Percentiles rank a stretch among this genome's conserved stretches.
These are phyloP conservation scores for Xestoiulus laeticollis DNA, from an alignment of 2,888 invertebrate species.

Conservation along the genomic window DNA sequence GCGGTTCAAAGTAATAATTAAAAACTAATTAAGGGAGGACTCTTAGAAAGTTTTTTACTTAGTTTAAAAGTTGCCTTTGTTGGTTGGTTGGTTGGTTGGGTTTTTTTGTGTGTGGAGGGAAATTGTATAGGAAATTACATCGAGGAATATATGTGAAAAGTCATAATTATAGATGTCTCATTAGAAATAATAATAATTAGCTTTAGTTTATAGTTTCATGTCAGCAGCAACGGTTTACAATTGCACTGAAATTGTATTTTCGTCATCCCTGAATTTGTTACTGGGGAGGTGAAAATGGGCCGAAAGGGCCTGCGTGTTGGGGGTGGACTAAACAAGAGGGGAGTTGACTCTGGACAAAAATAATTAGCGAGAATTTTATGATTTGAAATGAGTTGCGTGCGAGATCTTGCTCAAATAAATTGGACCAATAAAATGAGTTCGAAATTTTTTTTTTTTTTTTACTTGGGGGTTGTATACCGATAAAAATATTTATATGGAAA, in stretches of 20 bases:
- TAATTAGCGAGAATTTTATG: conserved; percentile 21
- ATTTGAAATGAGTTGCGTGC: conserved; percentile 36
- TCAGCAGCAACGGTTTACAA: conserved; percentile 38
- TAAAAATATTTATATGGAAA: not conserved
- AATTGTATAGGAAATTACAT: not conserved
- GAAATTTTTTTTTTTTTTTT: not conserved
- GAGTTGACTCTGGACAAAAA: not conserved
- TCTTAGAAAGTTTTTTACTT: not conserved
- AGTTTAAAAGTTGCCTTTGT: not conserved
- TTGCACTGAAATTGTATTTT: conserved; percentile 28
- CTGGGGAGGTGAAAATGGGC: conserved; percentile 42
- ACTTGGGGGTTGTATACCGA: not conserved
- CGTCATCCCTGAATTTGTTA: conserved; percentile 45
- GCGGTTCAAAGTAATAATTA: not conserved
- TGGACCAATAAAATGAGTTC: conserved; percentile 40
- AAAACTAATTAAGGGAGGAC: not conserved
- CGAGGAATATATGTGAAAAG: not conserved
- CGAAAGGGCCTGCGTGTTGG: not conserved
- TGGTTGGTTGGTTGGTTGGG: not conserved
- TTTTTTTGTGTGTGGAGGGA: not conserved
- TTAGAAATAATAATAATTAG: conserved; percentile 47
- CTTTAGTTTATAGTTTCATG: conserved; percentile 1
- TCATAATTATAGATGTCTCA: conserved; percentile 43
- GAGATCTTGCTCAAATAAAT: not conserved
- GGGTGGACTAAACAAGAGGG: conserved; percentile 30